Evolutionary conservation across 1,140 invertebrate genomes (phyloP).

Genomic region (Tetraneura akinire): DNA sequence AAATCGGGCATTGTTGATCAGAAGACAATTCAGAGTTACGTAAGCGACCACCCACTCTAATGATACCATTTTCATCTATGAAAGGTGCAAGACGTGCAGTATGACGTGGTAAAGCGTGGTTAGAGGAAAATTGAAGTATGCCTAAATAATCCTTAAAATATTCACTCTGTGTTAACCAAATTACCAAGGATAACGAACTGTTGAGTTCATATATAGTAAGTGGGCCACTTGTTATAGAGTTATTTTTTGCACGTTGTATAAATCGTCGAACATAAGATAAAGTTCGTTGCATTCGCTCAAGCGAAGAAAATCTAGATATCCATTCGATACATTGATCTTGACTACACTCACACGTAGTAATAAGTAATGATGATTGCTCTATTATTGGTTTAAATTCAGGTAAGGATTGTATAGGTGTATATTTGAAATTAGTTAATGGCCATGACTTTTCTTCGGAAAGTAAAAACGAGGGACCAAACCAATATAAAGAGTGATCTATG

Average conservation of each 20-base stretch:
- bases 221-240: not conserved
- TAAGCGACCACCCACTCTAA: too few species aligned
- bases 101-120: too few species aligned
- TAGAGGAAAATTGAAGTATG: not conserved
- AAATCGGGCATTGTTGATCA: too few species aligned
- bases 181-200: not conserved
- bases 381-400: not conserved
- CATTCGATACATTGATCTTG: not conserved
- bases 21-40: too few species aligned
- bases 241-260: not conserved
- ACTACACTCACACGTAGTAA: not conserved
- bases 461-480: not conserved
- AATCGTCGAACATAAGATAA: not conserved
- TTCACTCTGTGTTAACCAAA: not conserved
- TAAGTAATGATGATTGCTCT: too few species aligned
- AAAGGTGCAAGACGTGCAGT: too few species aligned
- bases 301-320: not conserved
- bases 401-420: not conserved
- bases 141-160: not conserved
- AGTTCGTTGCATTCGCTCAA: not conserved
- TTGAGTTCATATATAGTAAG: not conserved
- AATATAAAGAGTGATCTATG: not conserved
- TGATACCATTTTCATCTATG: too few species aligned
- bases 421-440: too few species aligned
- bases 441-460: not conserved